Evolutionary conservation across 2,888 invertebrate genomes (phyloP).

Genomic region (Anticlea derivata): DNA sequence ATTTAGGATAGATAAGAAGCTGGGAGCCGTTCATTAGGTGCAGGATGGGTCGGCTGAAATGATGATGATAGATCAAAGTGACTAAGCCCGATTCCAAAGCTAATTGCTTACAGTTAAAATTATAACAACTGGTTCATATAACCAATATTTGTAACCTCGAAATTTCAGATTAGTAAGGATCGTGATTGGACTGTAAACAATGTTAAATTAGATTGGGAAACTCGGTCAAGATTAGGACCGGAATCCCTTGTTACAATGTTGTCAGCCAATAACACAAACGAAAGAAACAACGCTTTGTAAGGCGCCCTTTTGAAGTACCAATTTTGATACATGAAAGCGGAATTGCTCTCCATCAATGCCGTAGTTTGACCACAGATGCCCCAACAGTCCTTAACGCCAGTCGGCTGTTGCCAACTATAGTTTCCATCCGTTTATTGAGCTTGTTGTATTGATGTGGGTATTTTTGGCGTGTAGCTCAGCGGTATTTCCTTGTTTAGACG

Average conservation of each 20-base stretch:
- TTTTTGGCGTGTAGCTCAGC: constrained; percentile 60
- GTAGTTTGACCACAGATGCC: constrained; percentile 15
- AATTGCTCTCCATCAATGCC: constrained; percentile 18
- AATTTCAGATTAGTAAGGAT: constrained; percentile 45
- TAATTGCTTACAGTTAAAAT: constrained; percentile 26
- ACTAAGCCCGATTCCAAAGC: constrained; percentile 7
- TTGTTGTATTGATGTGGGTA: constrained; percentile 52
- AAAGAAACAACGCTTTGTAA: constrained; percentile 7
- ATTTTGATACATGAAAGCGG: constrained; percentile 16
- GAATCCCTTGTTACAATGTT: constrained; percentile 25
- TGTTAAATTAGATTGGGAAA: constrained; percentile 43
- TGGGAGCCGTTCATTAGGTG: too few species aligned
- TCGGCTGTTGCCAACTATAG: constrained; percentile 32
- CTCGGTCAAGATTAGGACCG: constrained; percentile 33
- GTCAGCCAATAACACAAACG: constrained; percentile 9
- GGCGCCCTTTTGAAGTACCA: constrained; percentile 17
- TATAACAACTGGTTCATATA: constrained; percentile 32
- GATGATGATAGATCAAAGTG: constrained; percentile 14
- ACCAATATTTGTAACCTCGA: constrained; percentile 38
- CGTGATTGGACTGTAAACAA: constrained; percentile 53
- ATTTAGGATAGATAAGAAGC: too few species aligned
- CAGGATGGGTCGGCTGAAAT: too few species aligned
- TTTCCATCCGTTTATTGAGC: constrained; percentile 42
- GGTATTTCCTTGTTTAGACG: constrained; percentile 67
- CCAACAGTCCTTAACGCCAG: constrained; percentile 14